Evolutionary conservation across 2,797 vertebrate genomes (phyloP).

Genomic region (Holocentrus rufus): DNA sequence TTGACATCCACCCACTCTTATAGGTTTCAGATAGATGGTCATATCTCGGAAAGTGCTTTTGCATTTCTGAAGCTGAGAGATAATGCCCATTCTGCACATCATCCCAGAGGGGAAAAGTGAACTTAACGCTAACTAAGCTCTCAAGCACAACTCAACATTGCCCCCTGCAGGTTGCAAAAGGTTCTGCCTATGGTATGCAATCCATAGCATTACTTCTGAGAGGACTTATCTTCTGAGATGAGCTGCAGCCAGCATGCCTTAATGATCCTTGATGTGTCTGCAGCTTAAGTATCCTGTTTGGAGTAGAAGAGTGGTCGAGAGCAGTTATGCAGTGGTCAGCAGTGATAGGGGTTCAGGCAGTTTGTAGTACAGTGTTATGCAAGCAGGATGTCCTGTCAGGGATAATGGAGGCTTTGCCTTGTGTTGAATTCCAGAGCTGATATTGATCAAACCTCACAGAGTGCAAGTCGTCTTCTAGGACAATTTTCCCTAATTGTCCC

Average conservation of each 20-base stretch:
- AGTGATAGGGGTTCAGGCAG: conserved; percentile 35
- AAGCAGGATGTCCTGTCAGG: conserved; percentile 63
- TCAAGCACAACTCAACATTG: conserved; percentile 45
- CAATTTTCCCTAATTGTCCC: conserved; percentile 30
- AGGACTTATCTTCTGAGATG: conserved; percentile 23
- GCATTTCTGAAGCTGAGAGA: conserved; percentile 53
- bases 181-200: background rate
- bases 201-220: conserved; percentile 2
- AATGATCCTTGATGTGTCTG: conserved; percentile 32
- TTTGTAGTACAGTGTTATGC: conserved; percentile 33
- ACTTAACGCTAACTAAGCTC: background rate
- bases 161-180: conserved; percentile 61
- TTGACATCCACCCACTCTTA: conserved; percentile 21
- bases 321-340: conserved; percentile 60
- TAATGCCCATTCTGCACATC: conserved; percentile 45
- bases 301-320: conserved; percentile 40
- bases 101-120: conserved; percentile 10
- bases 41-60: conserved; percentile 46
- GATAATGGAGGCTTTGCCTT: conserved; percentile 44
- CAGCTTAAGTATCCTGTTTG: background rate
- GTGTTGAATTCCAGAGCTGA: conserved; percentile 31
- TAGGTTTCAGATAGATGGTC: conserved; percentile 40
- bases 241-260: conserved; percentile 23
- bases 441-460: conserved; percentile 23
- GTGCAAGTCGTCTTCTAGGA: conserved; percentile 5